Evolutionary conservation across 2,113 vertebrate genomes (phyloP).

Genomic region (Perognathus longimembris): DNA sequence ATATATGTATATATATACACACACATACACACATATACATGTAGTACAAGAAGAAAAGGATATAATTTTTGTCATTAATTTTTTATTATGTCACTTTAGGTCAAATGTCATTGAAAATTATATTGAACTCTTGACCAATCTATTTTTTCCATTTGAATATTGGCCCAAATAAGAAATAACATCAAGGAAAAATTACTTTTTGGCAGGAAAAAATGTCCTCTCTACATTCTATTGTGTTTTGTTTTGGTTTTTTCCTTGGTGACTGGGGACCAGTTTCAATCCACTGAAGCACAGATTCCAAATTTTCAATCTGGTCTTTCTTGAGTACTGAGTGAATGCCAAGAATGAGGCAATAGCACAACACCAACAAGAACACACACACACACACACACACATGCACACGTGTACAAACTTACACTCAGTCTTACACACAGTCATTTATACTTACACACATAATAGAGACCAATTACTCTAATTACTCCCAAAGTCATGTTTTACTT

Average conservation of each 20-base stretch:
- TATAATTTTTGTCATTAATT: conserved; percentile 18
- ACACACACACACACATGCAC: neutral
- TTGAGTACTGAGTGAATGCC: conserved; percentile 62
- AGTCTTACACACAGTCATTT: too few species aligned
- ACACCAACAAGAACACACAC: conserved; percentile 2
- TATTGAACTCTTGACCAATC: conserved; percentile 70
- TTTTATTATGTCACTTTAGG: conserved; percentile 57
- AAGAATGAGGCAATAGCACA: conserved; percentile 63
- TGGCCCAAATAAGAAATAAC: conserved; percentile 65
- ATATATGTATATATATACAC: too few species aligned
- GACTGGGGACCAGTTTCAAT: conserved; percentile 74
- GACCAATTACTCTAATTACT: neutral
- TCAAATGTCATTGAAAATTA: conserved; percentile 69
- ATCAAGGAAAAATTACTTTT: conserved; percentile 76
- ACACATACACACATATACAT: too few species aligned
- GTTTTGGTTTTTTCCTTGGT: conserved; percentile 83
- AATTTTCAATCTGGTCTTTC: conserved; percentile 76
- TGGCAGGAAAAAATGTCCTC: conserved; percentile 72
- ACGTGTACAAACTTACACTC: neutral
- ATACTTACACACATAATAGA: too few species aligned
- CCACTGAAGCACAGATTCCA: conserved; percentile 68
- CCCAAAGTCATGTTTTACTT: neutral
- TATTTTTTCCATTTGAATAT: conserved; percentile 69
- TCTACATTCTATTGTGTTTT: conserved; percentile 79
- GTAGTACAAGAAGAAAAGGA: neutral